Base-by-base conservation (phyloP, 2,113 vertebrate species). In the Bolborhynchus lineola region DNA sequence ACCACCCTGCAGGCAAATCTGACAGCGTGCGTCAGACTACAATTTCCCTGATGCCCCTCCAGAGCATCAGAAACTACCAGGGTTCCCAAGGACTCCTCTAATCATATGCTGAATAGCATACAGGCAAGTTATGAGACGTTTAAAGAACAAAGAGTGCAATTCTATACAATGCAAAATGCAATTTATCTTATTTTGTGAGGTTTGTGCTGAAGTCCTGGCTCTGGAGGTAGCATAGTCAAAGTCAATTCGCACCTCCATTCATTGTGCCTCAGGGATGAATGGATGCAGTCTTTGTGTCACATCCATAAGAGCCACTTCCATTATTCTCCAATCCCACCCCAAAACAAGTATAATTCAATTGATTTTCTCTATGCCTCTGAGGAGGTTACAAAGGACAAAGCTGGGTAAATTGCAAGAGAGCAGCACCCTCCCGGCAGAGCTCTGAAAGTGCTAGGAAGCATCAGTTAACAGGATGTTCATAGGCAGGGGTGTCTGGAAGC, bases 111-210 rank as follows among this genome's bases (percentile, higher is more conserved):
- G 5, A 39, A 35, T 95, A 75, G 94, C 88, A 82, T 91, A 95
- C 88, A 74, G 94, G 57, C 33, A 59, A 59, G 57, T 59, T 95
- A 91, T 94, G 97, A 97, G 79, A 86, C 47, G 80, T 97, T 97
- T 96, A 97, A 89, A 81, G 86, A 90, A 97, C 89, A 98, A 97
- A 97, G 92, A 93, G 76, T 85, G 80, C 92, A 91, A 96, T 97
- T 97, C 92, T 77, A 11, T 53, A 65, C 82, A 75, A 79, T 35
- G 50, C 86, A 86, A 64, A 79, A 76, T 24, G 8, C 82, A 93
- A 97, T 98, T 98, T 97, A 94, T 98, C 96, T 98, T 97, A 84
- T 95, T 98, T 98, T 94, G 68, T 76, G 85, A 90, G 78, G 94
- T 52, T 94, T 89, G 86, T 53, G 91, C 64, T 16, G 71, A 77